Conservation (phyloP, 2,888 invertebrate genomes). For the Scrobipalpa costella region DNA sequence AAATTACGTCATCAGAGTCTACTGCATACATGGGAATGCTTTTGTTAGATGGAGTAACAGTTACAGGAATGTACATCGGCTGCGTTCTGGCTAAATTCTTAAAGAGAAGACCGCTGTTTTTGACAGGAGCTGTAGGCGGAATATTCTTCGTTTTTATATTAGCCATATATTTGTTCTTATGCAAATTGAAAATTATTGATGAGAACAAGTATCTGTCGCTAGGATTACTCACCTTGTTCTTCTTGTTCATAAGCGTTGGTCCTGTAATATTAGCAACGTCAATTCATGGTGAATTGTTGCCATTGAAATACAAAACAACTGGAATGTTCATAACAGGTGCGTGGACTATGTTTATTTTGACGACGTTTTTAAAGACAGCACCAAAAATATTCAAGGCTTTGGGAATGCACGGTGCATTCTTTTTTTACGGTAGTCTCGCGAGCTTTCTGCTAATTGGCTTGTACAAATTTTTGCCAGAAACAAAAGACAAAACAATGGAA, state of each 20-base stretch:
- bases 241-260: slow-evolving; percentile 56
- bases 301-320: slow-evolving; percentile 50
- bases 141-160: slow-evolving; percentile 51
- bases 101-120: slow-evolving; percentile 51
- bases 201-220: slow-evolving; percentile 54
- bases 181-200: slow-evolving; percentile 40
- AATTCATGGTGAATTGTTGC: slow-evolving; percentile 57
- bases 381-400: slow-evolving; percentile 49
- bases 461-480: slow-evolving; percentile 39
- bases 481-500: slow-evolving; percentile 38
- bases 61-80: slow-evolving; percentile 57
- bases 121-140: slow-evolving; percentile 48
- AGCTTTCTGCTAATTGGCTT: slow-evolving; percentile 32
- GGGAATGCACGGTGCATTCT: slow-evolving; percentile 53
- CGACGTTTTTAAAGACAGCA: slow-evolving; percentile 50
- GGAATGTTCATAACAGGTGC: slow-evolving; percentile 47
- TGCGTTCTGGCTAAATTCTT: slow-evolving; percentile 50
- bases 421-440: slow-evolving; percentile 36
- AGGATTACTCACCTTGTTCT: slow-evolving; percentile 48
- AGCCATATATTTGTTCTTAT: slow-evolving; percentile 54
- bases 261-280: slow-evolving; percentile 57
- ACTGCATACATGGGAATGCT: slow-evolving; percentile 59
- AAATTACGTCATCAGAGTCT: slow-evolving; percentile 50
- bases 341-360: slow-evolving; percentile 47
- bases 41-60: slow-evolving; percentile 58